Evolutionary conservation across 2,113 vertebrate species (phyloP).

Genomic region (Siphamia tubifer): DNA sequence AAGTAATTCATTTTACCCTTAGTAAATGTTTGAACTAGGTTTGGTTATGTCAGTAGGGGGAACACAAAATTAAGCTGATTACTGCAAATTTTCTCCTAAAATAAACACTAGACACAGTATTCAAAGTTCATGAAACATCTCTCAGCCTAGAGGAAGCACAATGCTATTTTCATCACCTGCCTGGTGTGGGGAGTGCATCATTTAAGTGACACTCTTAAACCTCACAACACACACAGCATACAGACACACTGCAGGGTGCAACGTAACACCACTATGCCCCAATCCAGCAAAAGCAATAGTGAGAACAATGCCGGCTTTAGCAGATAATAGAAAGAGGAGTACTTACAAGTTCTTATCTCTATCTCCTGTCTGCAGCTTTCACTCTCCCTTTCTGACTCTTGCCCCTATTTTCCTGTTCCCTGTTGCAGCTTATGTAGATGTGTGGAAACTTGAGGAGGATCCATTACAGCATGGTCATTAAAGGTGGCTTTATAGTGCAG

Average conservation of each 20-base stretch:
- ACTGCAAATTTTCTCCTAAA: constrained; percentile 12
- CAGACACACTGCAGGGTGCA: neutral
- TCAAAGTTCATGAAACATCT: constrained; percentile 6
- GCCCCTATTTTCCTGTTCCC: neutral
- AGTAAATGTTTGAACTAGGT: neutral
- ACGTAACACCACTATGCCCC: constrained; percentile 8
- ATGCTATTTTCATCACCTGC: constrained; percentile 22
- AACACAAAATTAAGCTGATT: neutral
- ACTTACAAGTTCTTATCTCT: constrained; percentile 64
- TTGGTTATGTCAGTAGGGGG: neutral
- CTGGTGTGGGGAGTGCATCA: neutral
- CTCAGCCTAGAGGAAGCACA: neutral
- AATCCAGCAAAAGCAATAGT: constrained; percentile 25
- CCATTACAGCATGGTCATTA: constrained; percentile 39
- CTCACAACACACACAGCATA: neutral
- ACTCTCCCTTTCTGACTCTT: constrained; percentile 42
- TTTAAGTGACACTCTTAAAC: constrained; percentile 9
- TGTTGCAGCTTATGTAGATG: constrained; percentile 32
- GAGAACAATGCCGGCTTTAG: constrained; percentile 25
- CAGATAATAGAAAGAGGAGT: constrained; percentile 47
- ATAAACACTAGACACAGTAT: constrained; percentile 29
- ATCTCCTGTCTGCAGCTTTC: constrained; percentile 39
- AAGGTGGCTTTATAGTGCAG: constrained; percentile 3
- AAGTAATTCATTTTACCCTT: neutral
- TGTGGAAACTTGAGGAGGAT: constrained; percentile 59